These are phyloP conservation scores for Stercorarius parasiticus DNA, from an alignment of 2,113 vertebrate species.

Conservation along the genomic window DNA sequence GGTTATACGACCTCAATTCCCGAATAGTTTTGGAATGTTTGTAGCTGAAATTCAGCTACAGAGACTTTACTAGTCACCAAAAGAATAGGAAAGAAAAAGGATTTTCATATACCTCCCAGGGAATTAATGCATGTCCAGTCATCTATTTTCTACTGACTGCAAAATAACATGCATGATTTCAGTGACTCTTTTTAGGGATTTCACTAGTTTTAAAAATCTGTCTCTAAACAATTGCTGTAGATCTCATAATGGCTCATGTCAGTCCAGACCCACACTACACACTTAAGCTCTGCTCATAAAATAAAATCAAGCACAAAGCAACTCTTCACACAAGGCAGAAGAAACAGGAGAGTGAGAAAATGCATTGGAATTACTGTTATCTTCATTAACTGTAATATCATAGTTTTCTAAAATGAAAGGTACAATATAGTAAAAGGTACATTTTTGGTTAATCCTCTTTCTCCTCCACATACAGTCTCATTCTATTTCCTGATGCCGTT, in stretches of 20 bases:
- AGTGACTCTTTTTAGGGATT: neutral
- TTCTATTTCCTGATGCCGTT: neutral
- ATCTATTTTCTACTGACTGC: neutral
- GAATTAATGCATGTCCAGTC: neutral
- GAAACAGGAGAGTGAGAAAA: neutral
- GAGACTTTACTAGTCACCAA: neutral
- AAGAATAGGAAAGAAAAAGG: neutral
- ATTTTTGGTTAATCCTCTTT: neutral
- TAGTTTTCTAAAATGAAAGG: neutral
- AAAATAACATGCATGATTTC: neutral
- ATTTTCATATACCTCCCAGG: neutral
- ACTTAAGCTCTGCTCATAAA: neutral
- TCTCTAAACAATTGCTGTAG: neutral
- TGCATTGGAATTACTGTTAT: neutral
- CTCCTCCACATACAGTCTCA: neutral
- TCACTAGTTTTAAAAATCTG: neutral
- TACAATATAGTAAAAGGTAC: neutral
- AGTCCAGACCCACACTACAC: neutral
- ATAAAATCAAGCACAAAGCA: neutral
- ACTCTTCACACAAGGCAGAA: neutral
- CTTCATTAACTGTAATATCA: neutral
- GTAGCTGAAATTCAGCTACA: neutral
- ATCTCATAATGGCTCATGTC: neutral
- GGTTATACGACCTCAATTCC: neutral
- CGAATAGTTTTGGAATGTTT: neutral